phyloP scores from a whole-genome alignment of 2,113 vertebrate species.

The Alligator mississippiensis region DNA sequence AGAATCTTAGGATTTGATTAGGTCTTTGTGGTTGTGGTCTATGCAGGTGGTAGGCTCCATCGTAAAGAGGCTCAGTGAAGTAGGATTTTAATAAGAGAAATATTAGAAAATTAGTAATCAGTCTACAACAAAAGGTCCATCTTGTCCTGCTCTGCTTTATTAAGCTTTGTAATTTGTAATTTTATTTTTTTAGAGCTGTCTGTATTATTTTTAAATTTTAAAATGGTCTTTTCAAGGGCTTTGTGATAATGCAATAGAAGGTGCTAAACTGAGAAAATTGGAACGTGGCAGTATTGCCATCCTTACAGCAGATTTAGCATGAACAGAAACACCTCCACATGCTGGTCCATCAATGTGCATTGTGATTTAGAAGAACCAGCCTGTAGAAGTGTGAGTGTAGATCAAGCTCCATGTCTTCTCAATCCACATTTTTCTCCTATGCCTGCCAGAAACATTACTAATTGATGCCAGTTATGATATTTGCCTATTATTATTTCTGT shows the following conservation, averaged over 20 bases:
- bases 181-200: not conserved
- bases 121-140: not conserved
- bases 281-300: not conserved
- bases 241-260: not conserved
- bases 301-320: not conserved
- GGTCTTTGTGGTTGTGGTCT: not conserved
- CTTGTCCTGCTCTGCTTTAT: not conserved
- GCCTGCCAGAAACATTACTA: not conserved
- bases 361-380: not conserved
- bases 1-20: not conserved
- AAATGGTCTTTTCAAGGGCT: not conserved
- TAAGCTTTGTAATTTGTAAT: not conserved
- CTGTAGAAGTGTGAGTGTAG: not conserved
- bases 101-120: not conserved
- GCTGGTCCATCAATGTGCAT: not conserved
- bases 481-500: slow-evolving; percentile 2
- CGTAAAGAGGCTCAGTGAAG: not conserved
- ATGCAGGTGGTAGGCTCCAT: not conserved
- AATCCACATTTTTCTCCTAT: not conserved
- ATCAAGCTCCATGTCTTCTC: not conserved
- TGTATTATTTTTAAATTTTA: not conserved
- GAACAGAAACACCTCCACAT: not conserved
- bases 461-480: slow-evolving; percentile 2
- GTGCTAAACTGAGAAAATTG: not conserved
- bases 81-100: not conserved